phyloP scores from a whole-genome alignment of 2,113 vertebrate species.

The Willisornis vidua region DNA sequence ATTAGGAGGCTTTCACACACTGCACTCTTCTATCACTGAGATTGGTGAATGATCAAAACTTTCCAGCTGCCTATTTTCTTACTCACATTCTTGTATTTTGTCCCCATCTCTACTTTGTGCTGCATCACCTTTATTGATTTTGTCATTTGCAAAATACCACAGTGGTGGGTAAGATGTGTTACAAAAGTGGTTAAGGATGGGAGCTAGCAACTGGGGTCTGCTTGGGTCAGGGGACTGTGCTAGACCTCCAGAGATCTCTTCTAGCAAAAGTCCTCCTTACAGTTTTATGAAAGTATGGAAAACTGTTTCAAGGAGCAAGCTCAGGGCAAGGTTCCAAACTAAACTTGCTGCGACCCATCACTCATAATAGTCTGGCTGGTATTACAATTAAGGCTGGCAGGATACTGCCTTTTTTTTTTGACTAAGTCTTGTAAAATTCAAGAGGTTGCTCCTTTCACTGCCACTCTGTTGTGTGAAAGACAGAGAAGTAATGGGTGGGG shows the following conservation, averaged over 20 bases:
- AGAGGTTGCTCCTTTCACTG: neutral
- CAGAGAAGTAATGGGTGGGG: neutral
- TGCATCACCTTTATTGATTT: neutral
- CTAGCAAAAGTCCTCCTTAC: neutral
- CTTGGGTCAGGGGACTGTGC: neutral
- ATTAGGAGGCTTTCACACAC: neutral
- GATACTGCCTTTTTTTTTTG: neutral
- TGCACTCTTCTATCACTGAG: neutral
- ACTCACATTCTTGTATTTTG: neutral
- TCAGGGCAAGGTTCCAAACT: neutral
- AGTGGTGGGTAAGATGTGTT: rapidly evolving
- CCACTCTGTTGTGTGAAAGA: neutral
- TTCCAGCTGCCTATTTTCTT: neutral
- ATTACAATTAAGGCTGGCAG: neutral
- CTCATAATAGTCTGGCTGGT: neutral
- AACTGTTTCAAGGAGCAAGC: neutral
- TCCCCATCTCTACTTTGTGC: neutral
- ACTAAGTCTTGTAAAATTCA: neutral
- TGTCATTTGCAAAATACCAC: neutral
- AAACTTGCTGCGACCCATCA: neutral
- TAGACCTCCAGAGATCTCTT: neutral
- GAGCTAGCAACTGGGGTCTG: neutral
- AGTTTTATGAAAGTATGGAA: neutral
- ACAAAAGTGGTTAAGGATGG: neutral
- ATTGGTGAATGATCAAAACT: neutral